phyloP scores from a whole-genome alignment of 37 sponge, comb jelly and placozoan genomes.

The Chondrilla cf. caribensis region DNA sequence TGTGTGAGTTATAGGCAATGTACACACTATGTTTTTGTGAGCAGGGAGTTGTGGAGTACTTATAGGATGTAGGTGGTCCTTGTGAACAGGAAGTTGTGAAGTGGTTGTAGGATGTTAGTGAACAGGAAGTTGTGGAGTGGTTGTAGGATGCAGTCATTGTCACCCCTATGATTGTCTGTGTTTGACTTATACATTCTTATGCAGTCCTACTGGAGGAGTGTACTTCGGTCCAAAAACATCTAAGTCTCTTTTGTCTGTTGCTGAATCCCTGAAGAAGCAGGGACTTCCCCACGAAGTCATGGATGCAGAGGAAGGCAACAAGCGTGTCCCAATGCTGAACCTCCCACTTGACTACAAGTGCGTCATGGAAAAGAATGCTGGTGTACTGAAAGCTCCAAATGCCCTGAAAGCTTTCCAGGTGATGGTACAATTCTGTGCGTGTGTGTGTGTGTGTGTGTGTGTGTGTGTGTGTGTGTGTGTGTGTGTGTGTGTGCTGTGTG shows the following conservation, averaged over 20 bases:
- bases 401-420: slow-evolving; percentile 67
- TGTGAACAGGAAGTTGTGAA: too few species aligned
- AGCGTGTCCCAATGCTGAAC: slow-evolving; percentile 41
- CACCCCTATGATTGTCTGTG: background rate
- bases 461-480: background rate
- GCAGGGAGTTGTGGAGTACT: too few species aligned
- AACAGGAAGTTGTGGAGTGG: too few species aligned
- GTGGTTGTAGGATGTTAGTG: too few species aligned
- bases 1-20: slow-evolving; percentile 30
- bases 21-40: background rate
- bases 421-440: background rate
- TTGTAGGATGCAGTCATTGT: background rate
- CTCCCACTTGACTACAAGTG: slow-evolving; percentile 53
- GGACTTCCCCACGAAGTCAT: slow-evolving; percentile 38
- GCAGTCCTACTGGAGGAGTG: slow-evolving; percentile 54
- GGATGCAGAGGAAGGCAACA: slow-evolving; percentile 32
- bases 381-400: slow-evolving; percentile 50
- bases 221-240: slow-evolving; percentile 42
- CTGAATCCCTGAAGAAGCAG: background rate
- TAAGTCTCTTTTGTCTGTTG: background rate
- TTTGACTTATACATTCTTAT: background rate
- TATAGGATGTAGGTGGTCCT: background rate
- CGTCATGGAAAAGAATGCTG: slow-evolving; percentile 64
- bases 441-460: background rate
- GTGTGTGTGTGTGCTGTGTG: background rate